Evolutionary conservation across 2,797 vertebrate genomes (phyloP), one percentile per base, ranked within the genome.

Genomic region (Pseudochirops corinnae): DNA sequence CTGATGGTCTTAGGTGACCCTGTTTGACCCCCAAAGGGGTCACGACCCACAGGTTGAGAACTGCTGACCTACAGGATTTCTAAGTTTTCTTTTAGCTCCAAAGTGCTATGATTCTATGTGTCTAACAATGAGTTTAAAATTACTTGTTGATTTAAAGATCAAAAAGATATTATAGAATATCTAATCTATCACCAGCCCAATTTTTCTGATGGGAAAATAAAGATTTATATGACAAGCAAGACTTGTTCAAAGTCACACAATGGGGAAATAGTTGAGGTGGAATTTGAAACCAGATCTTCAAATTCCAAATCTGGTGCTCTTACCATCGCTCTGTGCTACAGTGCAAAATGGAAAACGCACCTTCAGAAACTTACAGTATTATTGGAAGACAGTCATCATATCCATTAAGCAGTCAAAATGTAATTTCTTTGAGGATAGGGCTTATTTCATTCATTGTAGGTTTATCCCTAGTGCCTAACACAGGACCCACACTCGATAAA

Each of bases 31-130:
- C 3, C 52, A 52, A 52, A 52, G 52, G 52, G 52, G 52, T 52
- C 52, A 4, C 52, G 5, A 52, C 52, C 5, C 52, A 52, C 52
- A 52, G 52, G 52, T 52, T 52, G 52, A 52, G 52, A 52, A 52
- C 52, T 52, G 52, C 1, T 52, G 52, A 52, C 91, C 33, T 50
- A 55, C 21, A 92, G 90, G 94, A 90, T 92, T 87, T 52, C 95
- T 91, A 93, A 95, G 18, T 9, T 90, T 6, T 5, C 90, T 96
- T 96, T 6, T 56, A 92, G 21, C 93, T 57, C 94, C 26, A 92
- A 52, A 95, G 0, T 53, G 0, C 24, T 93, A 31, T 56, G 18
- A 33, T 3, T 87, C 21, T 96, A 2, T 62, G 11, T 18, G n/a
- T 1, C 96, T 12, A 95, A 28, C 93, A 55, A 18, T 93, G 12